Evolutionary conservation across 2,888 invertebrate genomes (phyloP), one percentile per base, ranked within the genome.

Genomic region (Acronicta leporina): DNA sequence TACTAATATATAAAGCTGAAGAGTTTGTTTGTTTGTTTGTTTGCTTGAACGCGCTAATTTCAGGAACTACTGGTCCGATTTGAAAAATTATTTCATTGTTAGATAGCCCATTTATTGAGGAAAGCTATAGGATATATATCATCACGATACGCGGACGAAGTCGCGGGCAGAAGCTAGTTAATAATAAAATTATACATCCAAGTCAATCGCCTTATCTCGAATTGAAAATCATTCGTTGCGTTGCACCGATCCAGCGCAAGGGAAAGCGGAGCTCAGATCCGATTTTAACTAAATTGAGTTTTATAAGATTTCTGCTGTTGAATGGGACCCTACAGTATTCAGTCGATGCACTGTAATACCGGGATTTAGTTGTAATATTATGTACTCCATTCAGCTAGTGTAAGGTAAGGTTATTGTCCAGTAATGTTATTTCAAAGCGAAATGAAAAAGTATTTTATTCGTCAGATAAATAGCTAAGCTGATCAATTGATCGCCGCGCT

Each of bases 261-360:
- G 78, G 70, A 82, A 80, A 74, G 78, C 80, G 73, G 69, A 77
- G 84, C 88, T 89, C 87, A 77, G 84, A 89, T 89, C 88, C 80
- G 87, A 89, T 89, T 86, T 87, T 86, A 86, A 87, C 83, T 84
- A 88, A 88, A 90, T 89, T 88, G 87, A 87, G 84, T 88, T 89
- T 87, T 85, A 86, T 87, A 86, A 84, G 85, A 87, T 82, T 81
- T 83, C 83, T 75, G 61, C 63, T 55, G 50, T 63, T 63, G 75
- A 62, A 75, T 75, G 58, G 66, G 74, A 70, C 69, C 67, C 65
- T 70, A 75, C 64, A 68, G 71, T 80, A 72, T 78, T 73, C 67
- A 56, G 20, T 67, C 57, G 54, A 69, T 68, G 62, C 27, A 42
- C 13, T 51, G 15, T 40, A 6, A 65, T 63, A 64, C 63, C 44